A percentile compares a stretch with the other conserved stretches of the same genome.
phyloP scores from a whole-genome alignment of 2,888 invertebrate genomes.

The Colostygia pectinataria region DNA sequence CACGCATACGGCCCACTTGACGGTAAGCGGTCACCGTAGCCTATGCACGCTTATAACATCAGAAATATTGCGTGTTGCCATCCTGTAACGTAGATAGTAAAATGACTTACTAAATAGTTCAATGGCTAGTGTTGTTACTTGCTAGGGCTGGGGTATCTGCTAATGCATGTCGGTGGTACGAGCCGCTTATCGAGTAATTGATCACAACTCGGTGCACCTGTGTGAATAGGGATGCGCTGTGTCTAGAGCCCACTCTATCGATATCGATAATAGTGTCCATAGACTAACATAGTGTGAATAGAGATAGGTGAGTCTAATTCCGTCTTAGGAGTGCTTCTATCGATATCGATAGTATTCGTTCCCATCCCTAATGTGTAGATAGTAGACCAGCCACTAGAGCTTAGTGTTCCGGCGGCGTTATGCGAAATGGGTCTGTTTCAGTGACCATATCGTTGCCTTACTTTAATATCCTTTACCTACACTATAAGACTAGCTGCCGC shows the following conservation, averaged over 20 bases:
- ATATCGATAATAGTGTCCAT: constrained; percentile 9
- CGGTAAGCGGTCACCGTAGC: too few relatives aligned
- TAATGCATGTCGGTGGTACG: constrained; percentile 14
- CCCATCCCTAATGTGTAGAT: constrained; percentile 18
- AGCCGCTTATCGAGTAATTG: constrained; percentile 67
- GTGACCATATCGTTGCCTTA: constrained; percentile 5
- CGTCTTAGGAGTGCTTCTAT: too few relatives aligned
- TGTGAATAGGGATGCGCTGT: constrained; percentile 36
- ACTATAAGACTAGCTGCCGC: too few relatives aligned
- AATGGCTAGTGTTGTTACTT: background rate
- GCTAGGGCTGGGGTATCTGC: background rate
- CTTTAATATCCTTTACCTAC: too few relatives aligned
- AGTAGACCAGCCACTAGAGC: constrained; percentile 16
- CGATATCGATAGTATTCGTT: constrained; percentile 9
- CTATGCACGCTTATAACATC: too few relatives aligned
- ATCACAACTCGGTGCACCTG: constrained; percentile 59
- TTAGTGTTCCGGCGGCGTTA: constrained; percentile 13
- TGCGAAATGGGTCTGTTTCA: constrained; percentile 16
- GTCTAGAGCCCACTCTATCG: too few relatives aligned
- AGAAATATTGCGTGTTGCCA: too few relatives aligned
- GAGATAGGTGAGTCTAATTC: too few relatives aligned
- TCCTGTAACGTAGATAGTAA: too few relatives aligned
- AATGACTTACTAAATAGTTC: constrained; percentile 3
- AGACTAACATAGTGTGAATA: too few relatives aligned
- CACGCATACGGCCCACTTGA: too few relatives aligned